Evolutionary conservation across 2,888 invertebrate species (phyloP).

Genomic region (Micoletzkya japonica): DNA sequence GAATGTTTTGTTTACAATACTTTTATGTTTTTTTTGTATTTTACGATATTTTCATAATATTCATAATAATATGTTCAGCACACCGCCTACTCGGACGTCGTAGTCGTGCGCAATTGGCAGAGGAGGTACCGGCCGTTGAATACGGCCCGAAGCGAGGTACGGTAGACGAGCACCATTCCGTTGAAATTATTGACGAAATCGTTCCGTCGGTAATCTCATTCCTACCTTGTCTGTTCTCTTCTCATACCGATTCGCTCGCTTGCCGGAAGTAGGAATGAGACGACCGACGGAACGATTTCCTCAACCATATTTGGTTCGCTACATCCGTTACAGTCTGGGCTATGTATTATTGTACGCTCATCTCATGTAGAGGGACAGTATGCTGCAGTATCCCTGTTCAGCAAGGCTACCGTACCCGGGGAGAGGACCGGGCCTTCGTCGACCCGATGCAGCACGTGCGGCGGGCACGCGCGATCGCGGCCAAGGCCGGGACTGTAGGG

Average conservation of each 20-base stretch:
- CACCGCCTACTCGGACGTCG: slow-evolving; percentile 35
- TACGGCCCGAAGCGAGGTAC: slow-evolving; percentile 31
- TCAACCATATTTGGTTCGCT: too few relatives aligned
- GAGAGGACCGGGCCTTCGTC: slow-evolving; percentile 23
- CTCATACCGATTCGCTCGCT: too few relatives aligned
- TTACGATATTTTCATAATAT: neutral
- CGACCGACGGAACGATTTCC: too few relatives aligned
- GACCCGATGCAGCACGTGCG: slow-evolving; percentile 20
- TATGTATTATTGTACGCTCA: too few relatives aligned
- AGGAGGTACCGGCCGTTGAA: slow-evolving; percentile 48
- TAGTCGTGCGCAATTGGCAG: slow-evolving; percentile 45
- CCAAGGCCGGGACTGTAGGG: neutral
- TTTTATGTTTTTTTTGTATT: neutral
- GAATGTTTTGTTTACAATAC: neutral
- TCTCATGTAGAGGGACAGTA: too few relatives aligned
- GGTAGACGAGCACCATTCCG: too few relatives aligned
- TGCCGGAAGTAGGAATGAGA: too few relatives aligned
- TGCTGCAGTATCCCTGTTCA: neutral
- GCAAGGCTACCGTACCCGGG: slow-evolving; percentile 15
- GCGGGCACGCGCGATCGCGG: too few relatives aligned
- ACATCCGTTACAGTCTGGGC: too few relatives aligned
- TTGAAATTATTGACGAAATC: too few relatives aligned
- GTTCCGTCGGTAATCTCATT: too few relatives aligned
- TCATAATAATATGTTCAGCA: neutral
- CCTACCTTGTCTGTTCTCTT: too few relatives aligned